Evolutionary conservation across 2,888 invertebrate species (phyloP).

Genomic region (Drosophila neutralis): DNA sequence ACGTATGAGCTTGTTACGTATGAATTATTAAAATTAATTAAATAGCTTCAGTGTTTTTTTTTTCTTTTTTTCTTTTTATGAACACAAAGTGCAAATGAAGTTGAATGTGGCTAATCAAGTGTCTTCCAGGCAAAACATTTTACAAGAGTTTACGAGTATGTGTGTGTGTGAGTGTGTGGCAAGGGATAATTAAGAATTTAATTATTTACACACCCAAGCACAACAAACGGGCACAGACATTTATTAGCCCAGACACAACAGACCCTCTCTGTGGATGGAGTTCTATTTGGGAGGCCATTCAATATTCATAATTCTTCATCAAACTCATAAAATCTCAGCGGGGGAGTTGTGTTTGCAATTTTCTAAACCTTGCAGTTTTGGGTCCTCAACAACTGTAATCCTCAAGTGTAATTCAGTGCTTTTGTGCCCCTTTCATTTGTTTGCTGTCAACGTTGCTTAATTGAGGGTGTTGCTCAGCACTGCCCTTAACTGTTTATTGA

Average conservation of each 20-base stretch:
- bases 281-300: conserved; percentile 33
- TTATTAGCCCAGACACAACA: conserved; percentile 66
- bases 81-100: conserved; percentile 57
- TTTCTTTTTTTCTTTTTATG: neutral
- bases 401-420: conserved; percentile 18
- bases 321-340: conserved; percentile 20
- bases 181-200: conserved; percentile 80
- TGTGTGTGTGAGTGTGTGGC: conserved; percentile 20
- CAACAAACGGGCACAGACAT: conserved; percentile 39
- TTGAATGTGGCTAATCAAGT: conserved; percentile 64
- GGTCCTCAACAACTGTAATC: conserved; percentile 36
- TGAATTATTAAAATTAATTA: conserved; percentile 84
- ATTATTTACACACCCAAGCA: conserved; percentile 68
- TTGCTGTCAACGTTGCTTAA: conserved; percentile 55
- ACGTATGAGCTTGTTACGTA: conserved; percentile 52
- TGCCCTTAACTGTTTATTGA: conserved; percentile 51
- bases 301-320: conserved; percentile 77
- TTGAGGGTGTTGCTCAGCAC: conserved; percentile 62
- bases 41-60: conserved; percentile 52
- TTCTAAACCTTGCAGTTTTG: conserved; percentile 49
- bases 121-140: conserved; percentile 25
- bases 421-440: conserved; percentile 48
- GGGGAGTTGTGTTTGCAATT: conserved; percentile 12
- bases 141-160: conserved; percentile 49
- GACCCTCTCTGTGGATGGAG: conserved; percentile 28